phyloP scores from a whole-genome alignment of 2,888 invertebrate genomes.

The Caenorhabditis drosophilae region DNA sequence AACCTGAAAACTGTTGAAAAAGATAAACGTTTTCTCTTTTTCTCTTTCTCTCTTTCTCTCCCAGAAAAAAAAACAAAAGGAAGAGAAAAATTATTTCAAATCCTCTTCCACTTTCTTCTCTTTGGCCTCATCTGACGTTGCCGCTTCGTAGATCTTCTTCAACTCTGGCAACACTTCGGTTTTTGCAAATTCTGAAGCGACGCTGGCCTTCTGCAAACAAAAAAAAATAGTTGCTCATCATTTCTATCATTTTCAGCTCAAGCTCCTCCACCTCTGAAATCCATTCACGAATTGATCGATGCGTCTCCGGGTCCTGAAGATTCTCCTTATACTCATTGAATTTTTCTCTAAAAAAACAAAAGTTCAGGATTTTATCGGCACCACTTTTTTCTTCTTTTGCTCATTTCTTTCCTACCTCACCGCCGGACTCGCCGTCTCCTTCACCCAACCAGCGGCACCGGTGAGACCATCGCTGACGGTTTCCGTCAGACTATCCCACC shows the following conservation, averaged over 20 bases:
- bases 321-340: constrained; percentile 47
- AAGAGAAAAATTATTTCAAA: constrained; percentile 8
- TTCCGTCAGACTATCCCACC: constrained; percentile 54
- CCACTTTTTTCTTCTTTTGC: too few species aligned
- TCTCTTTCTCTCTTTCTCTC: constrained; percentile 2
- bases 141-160: constrained; percentile 64
- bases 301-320: constrained; percentile 55
- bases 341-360: constrained; percentile 10
- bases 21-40: neutral
- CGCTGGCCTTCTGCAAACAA: constrained; percentile 53
- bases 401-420: too few species aligned
- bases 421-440: constrained; percentile 50
- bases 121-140: constrained; percentile 42
- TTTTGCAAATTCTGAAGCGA: constrained; percentile 59
- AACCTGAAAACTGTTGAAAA: too few species aligned
- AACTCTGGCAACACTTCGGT: constrained; percentile 63
- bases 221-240: constrained; percentile 1
- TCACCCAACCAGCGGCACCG: constrained; percentile 50
- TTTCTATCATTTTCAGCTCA: neutral
- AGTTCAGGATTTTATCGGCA: too few species aligned
- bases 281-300: constrained; percentile 51
- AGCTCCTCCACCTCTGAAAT: constrained; percentile 30
- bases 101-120: constrained; percentile 9
- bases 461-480: constrained; percentile 27
- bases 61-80: constrained; percentile 1